Evolutionary conservation across 2,888 invertebrate species (phyloP), one percentile per base, ranked within the genome.

Genomic region (Adineta ricciae): DNA sequence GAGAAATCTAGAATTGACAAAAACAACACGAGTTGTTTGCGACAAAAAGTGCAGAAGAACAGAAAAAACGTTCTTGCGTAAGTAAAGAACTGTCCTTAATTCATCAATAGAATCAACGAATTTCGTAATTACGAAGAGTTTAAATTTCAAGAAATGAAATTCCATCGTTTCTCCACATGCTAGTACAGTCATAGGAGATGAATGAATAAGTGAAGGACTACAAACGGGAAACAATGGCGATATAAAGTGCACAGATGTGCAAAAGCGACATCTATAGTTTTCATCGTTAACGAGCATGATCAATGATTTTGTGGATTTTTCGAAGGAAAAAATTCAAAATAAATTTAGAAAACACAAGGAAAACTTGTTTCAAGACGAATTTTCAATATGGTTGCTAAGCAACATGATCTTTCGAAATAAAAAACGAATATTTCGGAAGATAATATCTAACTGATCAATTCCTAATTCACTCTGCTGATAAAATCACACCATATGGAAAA

Each of bases 151-250:
- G 5, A 3, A 64, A 27, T 64, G 8, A 4, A 32, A 1, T 14
- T 64, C 32, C 0, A 27, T 32, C 36, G 1, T 64, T 16, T 64
- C 32, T 64, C 32, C 16, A 14, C 19, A 64, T 27, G 27, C 64
- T 27, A 16, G 32, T 27, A 36, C 14, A 32, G 36, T 32, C 64
- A 64, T 32, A 32, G 64, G 19, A 64, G 64, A 64, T 32, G 32
- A 36, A 64, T 64, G 64, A 64, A 64, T 64, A 36, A 64, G 14
- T 64, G 64, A 64, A 64, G 64, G 64, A 2, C 64, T 19, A 64
- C 64, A 64, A 36, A 64, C 64, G 32, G 64, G 64, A 64, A 64
- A 64, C 64, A 64, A 64, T 64, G 64, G 64, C 64, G 64, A 36
- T 64, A 32, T 14, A 32, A 32, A 64, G 32, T 64, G 32, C 64